phyloP scores from a whole-genome alignment of 2,113 vertebrate genomes.

The Synodontis membranacea region DNA sequence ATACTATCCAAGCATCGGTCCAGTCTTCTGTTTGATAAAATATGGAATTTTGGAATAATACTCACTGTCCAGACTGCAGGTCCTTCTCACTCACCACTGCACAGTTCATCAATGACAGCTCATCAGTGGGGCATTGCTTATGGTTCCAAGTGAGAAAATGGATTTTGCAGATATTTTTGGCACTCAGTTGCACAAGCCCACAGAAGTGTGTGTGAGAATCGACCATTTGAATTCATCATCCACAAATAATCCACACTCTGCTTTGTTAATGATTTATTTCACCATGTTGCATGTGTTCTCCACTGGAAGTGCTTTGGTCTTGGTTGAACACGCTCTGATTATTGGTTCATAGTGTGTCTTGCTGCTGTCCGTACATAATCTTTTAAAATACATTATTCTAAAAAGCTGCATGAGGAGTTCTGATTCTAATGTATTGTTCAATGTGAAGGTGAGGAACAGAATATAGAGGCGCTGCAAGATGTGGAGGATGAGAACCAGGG shows the following conservation, averaged over 20 bases:
- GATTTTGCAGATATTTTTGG: neutral
- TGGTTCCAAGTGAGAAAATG: neutral
- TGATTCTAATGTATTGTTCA: slow-evolving; percentile 32
- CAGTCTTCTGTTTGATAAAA: neutral
- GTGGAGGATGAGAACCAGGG: slow-evolving; percentile 97
- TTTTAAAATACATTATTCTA: neutral
- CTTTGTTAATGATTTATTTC: slow-evolving; percentile 9
- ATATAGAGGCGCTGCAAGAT: slow-evolving; percentile 98
- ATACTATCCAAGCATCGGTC: too few relatives aligned
- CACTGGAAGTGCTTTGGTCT: slow-evolving; percentile 18
- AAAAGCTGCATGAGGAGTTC: neutral
- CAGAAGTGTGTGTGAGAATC: neutral
- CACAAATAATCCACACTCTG: neutral
- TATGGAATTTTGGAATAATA: slow-evolving; percentile 50
- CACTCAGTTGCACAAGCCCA: neutral
- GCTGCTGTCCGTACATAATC: neutral
- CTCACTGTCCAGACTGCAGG: slow-evolving; percentile 94
- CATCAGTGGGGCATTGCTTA: slow-evolving; percentile 87
- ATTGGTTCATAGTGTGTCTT: slow-evolving; percentile 30
- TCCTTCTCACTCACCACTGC: slow-evolving; percentile 96
- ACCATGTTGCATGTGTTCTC: slow-evolving; percentile 41
- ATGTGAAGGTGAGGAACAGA: slow-evolving; percentile 91
- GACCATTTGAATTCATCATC: neutral
- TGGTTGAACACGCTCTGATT: slow-evolving; percentile 25
- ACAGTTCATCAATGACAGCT: slow-evolving; percentile 94